phyloP scores from a whole-genome alignment of 1,140 invertebrate genomes.

The Eumaeus atala region DNA sequence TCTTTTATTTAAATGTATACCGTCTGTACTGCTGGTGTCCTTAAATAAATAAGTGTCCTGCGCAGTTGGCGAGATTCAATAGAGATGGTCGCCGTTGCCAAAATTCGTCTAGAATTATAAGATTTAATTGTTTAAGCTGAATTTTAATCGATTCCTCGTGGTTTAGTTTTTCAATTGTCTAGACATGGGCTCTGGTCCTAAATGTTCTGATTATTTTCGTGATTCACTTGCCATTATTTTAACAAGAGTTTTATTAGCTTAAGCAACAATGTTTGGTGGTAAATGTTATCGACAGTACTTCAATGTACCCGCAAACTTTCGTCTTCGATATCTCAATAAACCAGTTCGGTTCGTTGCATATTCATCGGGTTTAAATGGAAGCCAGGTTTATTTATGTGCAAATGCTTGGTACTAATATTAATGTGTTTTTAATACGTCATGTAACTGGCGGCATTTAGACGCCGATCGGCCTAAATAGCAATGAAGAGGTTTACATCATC shows the following conservation, averaged over 20 bases:
- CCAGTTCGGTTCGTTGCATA: neutral
- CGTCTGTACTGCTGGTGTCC: too few species aligned
- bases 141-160: too few species aligned
- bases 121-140: too few species aligned
- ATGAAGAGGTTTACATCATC: conserved; percentile 3
- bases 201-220: too few species aligned
- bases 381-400: conserved; percentile 1
- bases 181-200: too few species aligned
- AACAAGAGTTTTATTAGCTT: neutral
- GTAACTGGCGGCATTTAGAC: neutral
- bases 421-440: conserved; percentile 7
- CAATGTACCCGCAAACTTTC: neutral
- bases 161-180: too few species aligned
- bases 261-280: neutral
- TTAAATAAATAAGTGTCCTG: too few species aligned
- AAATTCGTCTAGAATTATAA: too few species aligned
- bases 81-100: too few species aligned
- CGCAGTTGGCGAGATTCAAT: too few species aligned
- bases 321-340: neutral
- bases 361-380: neutral
- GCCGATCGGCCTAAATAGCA: neutral
- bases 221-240: too few species aligned
- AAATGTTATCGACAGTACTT: neutral
- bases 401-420: neutral
- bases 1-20: too few species aligned